Evolutionary conservation across 2,113 vertebrate genomes (phyloP), one percentile per base, ranked within the genome.

Genomic region (Platycercus adscitus): DNA sequence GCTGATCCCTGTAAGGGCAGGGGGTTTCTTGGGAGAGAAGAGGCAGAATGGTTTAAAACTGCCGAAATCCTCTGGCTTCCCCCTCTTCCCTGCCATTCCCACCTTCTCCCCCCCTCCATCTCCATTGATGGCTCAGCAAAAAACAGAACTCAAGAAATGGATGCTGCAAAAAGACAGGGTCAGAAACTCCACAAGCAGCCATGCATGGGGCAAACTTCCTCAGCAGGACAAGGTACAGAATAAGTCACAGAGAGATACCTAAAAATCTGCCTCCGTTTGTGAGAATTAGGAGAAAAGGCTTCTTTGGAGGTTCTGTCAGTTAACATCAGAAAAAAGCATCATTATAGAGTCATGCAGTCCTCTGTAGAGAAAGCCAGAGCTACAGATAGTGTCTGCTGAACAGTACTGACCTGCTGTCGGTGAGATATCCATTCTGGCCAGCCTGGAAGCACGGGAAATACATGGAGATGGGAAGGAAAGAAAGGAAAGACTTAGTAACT

Each of bases 371-470:
- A 93, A 97, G 95, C 46, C 91, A 87, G 88, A 60, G 82, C 33
- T 33, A 72, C 55, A 76, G 52, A 35, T 17, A 93, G 92, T 31
- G 69, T 68, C 94, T 89, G 86, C 84, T 76, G 47, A 47, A 49
- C 53, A 91, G 85, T 91, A 97, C 99, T 99, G 98, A 99, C 99
- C 99, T 99, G 99, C 98, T 99, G 97, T 99, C 99, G 23, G 98
- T 98, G 98, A 99, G 98, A 98, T 98, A 99, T 98, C 99, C 99
- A 9, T 99, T 99, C 97, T 99, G 99, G 97, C 99, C 99, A 91
- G 98, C 98, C 99, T 99, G 98, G 92, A 97, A 98, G 98, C 97
- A 79, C 2, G 2, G 80, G 46, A 44, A 78, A 55, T 61, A 29
- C 61, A 37, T 1, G 14, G 78, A 66, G 60, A 60, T 1, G 92